A percentile compares a stretch with the other conserved stretches of the same genome.
phyloP scores from a whole-genome alignment of 2,113 vertebrate genomes.

The Gavialis gangeticus region DNA sequence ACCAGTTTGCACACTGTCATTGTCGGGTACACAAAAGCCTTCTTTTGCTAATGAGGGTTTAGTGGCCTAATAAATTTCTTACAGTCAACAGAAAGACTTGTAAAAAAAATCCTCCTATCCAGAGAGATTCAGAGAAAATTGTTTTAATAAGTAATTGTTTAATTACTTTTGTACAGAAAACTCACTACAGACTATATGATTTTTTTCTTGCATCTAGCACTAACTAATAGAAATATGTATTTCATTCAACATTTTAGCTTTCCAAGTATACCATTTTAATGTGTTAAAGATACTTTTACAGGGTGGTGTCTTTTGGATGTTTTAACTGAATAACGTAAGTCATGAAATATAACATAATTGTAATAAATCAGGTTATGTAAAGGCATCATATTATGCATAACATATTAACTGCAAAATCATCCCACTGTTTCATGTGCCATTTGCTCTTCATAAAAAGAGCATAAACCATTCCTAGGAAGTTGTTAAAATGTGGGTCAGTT shows the following conservation, averaged over 20 bases:
- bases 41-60: neutral
- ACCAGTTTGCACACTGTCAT: neutral
- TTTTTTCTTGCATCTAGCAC: too few species aligned
- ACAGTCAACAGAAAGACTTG: neutral
- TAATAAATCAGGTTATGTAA: neutral
- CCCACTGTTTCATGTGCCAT: neutral
- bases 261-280: neutral
- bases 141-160: neutral
- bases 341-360: neutral
- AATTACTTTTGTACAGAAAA: neutral
- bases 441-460: accelerated
- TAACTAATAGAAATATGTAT: neutral
- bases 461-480: accelerated
- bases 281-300: neutral
- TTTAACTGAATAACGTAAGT: neutral
- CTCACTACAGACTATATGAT: neutral
- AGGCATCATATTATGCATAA: neutral
- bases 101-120: neutral
- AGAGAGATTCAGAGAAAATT: neutral
- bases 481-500: neutral
- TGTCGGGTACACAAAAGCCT: neutral
- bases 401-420: neutral
- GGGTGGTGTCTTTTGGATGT: neutral
- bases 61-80: neutral
- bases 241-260: neutral